Conservation (phyloP, 2,888 invertebrate genomes). For the Yponomeuta cagnagella region DNA sequence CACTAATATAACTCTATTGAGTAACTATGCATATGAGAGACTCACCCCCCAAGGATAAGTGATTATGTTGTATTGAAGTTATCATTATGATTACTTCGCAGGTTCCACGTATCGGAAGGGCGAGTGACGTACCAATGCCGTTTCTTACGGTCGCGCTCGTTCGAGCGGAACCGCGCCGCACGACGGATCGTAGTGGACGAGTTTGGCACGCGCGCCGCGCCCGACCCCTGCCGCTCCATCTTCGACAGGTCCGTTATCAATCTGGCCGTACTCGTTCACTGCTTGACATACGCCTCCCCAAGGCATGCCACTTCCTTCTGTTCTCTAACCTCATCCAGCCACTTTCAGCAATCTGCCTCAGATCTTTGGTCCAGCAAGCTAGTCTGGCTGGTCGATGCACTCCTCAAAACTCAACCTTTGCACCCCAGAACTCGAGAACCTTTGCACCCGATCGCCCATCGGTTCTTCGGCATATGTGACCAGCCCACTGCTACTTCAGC, state of each 20-base stretch:
- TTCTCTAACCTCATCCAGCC: no score
- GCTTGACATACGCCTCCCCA: neutral
- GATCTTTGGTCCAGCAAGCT: neutral
- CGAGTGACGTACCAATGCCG: conserved; percentile 86
- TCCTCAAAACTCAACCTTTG: no score
- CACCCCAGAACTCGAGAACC: no score
- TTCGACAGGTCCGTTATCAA: conserved; percentile 70
- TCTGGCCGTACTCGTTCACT: neutral
- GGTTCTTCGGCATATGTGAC: no score
- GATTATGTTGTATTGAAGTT: neutral
- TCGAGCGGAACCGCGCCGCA: conserved; percentile 83
- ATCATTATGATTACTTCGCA: conserved; percentile 32
- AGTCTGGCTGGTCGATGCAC: no score
- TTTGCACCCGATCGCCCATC: no score
- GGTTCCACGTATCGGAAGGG: conserved; percentile 84
- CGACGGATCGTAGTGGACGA: conserved; percentile 89
- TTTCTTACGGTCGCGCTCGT: conserved; percentile 83
- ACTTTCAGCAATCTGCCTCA: no score
- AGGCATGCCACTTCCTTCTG: no score
- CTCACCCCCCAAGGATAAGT: no score
- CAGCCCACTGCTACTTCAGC: no score
- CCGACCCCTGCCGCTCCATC: conserved; percentile 87
- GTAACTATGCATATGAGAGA: no score
- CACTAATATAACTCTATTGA: no score
- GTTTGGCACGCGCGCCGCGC: conserved; percentile 86